Evolutionary conservation across 2,888 invertebrate genomes (phyloP), one percentile per base, ranked within the genome.

Genomic region (Candidula unifasciata): DNA sequence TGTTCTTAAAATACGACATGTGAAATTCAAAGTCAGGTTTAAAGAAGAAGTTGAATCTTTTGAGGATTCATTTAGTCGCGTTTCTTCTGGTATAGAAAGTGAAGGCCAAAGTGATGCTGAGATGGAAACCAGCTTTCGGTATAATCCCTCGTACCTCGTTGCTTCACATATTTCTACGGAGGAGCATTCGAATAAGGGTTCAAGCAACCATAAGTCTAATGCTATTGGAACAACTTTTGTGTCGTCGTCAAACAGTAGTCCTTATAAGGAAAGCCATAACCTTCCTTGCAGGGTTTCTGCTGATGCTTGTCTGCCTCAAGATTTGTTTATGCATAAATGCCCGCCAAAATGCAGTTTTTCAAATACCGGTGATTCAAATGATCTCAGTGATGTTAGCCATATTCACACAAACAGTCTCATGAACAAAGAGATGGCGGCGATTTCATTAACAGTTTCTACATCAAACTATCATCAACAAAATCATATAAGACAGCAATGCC

Each of bases 41-140:
- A 84, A 78, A 16, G 84, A 84, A 5, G 84, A 84, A 37, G 44
- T 83, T 33, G 74, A 84, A 13, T n/a, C 84, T 16, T 79, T 74
- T n/a, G 71, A 73, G 16, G 79, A 80, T 30, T 30, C 64, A 8
- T 54, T 24, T 3, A 83, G 83, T 27, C 60, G 52, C 10, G 2
- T 57, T 37, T 84, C 84, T 1, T 74, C 84, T 18, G 74, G 80
- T 0, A 60, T 80, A 18, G 80, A 80, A 0, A 74, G 80, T 35
- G 77, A 83, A n/a, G 77, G 77, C 16, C 77, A 83, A 18, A 77
- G 77, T 24, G 84, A 84, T 16, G 30, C 18, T 6, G 84, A 79
- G 57, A 84, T 74, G 44, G 80, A 73, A 64, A 80, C 73, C 30
- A 78, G 68, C 24, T 82, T 82, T 54, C 54, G 68, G 6, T 71